Evolutionary conservation across 2,888 invertebrate species (phyloP).

Genomic region (Hymenopus coronatus): DNA sequence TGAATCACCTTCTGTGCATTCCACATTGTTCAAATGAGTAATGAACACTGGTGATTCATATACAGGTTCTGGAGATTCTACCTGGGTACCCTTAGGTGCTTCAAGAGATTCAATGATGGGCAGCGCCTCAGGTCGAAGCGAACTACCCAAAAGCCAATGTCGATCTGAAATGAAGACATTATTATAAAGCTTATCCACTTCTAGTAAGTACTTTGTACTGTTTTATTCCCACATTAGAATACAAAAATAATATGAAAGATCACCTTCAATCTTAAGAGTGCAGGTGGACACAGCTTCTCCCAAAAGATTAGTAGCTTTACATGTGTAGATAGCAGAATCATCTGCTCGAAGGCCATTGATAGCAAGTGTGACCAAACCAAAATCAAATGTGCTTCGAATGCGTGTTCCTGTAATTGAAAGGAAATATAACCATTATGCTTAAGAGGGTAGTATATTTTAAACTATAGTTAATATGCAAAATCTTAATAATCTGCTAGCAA

Average conservation of each 20-base stretch:
- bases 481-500: no score
- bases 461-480: no score
- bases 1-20: slow-evolving; percentile 82
- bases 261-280: slow-evolving; percentile 75
- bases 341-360: slow-evolving; percentile 83
- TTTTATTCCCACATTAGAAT: background rate
- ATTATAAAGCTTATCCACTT: background rate
- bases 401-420: slow-evolving; percentile 55
- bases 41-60: slow-evolving; percentile 88
- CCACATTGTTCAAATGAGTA: slow-evolving; percentile 85
- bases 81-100: slow-evolving; percentile 65
- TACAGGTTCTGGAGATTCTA: slow-evolving; percentile 70
- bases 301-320: slow-evolving; percentile 87
- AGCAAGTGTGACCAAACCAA: slow-evolving; percentile 90
- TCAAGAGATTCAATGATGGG: slow-evolving; percentile 84
- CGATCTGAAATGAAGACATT: slow-evolving; percentile 53
- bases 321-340: slow-evolving; percentile 94
- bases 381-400: slow-evolving; percentile 91
- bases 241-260: slow-evolving; percentile 6
- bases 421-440: background rate
- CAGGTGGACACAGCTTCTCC: slow-evolving; percentile 95
- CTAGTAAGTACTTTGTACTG: no score
- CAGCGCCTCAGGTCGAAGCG: slow-evolving; percentile 85
- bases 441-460: no score
- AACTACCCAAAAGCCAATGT: slow-evolving; percentile 83